phyloP scores from a whole-genome alignment of 2,888 invertebrate species.

The Drosophila borealis region DNA sequence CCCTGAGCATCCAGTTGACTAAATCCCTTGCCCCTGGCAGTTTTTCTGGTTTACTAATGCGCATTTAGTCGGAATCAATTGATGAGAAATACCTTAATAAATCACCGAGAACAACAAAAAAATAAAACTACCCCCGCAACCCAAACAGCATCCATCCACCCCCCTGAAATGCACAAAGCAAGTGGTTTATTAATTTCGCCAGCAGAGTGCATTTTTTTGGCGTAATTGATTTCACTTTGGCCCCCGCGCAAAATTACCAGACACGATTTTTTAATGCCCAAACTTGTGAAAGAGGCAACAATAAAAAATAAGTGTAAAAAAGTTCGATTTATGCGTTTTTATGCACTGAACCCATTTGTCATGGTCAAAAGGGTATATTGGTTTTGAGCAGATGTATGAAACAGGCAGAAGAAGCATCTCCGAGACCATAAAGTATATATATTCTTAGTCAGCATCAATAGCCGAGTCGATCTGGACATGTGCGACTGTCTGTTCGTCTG shows the following conservation, averaged over 20 bases:
- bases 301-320: conserved; percentile 33
- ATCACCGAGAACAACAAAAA: conserved; percentile 39
- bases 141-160: background rate
- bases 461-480: no score
- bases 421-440: no score
- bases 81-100: conserved; percentile 69
- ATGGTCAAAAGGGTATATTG: no score
- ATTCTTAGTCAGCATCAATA: no score
- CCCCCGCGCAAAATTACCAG: conserved; percentile 32
- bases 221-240: conserved; percentile 74
- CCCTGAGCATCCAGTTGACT: conserved; percentile 3
- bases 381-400: no score
- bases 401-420: no score
- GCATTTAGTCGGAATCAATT: conserved; percentile 73
- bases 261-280: conserved; percentile 46
- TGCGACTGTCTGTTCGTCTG: no score
- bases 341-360: no score
- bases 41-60: conserved; percentile 67
- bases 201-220: conserved; percentile 58
- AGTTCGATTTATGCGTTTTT: conserved; percentile 46
- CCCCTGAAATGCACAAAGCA: background rate
- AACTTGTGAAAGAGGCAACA: conserved; percentile 24
- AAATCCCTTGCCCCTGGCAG: conserved; percentile 18
- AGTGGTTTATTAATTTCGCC: conserved; percentile 60
- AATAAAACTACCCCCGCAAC: conserved; percentile 18